Base-by-base conservation (phyloP, 2,888 invertebrate species). In the Papilio gigon region DNA sequence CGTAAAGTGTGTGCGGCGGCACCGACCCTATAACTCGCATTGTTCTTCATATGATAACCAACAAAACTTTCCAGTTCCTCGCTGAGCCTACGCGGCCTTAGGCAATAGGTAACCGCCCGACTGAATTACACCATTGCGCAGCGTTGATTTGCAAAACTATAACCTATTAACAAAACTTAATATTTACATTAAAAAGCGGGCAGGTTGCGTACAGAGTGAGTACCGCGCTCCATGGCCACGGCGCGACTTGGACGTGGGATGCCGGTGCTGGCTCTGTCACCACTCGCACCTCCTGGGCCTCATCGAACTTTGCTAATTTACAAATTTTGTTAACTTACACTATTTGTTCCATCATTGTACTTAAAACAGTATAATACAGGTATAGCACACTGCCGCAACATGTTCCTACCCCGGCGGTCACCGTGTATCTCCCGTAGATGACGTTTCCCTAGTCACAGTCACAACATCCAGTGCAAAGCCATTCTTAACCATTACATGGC, bases 401-500 rank as follows among this genome's bases (percentile, higher is more conserved):
- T 35, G 6, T 1, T 35, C 11, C 11, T 35, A 35, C 33, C 11
- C 11, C 11, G 33, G 11, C 33, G 11, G n/a, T n/a, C 33, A 9
- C 33, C 1, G 4, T 35, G 1, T 6, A 35, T 2, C 33, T 35
- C 33, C 11, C 1, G 4, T 35, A 35, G 4, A 35, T 9, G 33
- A 35, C 33, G 33, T 1, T 22, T 20, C 0, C 47, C 4, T 5
- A 14, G 14, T 25, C 25, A 4, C n/a, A 8, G 9, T 53, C 27
- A 27, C 14, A 53, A 27, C 27, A 53, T 53, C n/a, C 53, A 14
- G 14, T 27, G 27, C 27, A 4, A 53, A 53, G 53, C 50, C n/a
- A 27, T 27, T n/a, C 27, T 27, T 27, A 53, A 50, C 22, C 53
- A 53, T 27, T 50, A 50, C 50, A 50, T 14, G n/a, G 53, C 27